phyloP scores from a whole-genome alignment of 2,888 invertebrate genomes.

The Fragum whitleyi region DNA sequence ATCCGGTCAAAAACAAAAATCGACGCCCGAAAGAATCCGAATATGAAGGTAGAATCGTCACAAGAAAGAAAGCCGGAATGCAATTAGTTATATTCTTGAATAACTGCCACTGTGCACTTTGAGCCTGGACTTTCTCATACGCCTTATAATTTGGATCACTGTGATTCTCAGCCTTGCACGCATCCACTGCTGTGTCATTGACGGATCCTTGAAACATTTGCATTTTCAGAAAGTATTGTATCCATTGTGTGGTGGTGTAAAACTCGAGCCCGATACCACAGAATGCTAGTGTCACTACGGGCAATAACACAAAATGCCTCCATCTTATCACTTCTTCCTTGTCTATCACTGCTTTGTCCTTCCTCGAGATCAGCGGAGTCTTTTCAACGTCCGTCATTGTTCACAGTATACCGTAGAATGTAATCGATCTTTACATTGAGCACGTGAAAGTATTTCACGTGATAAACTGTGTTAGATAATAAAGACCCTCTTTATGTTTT shows the following conservation, averaged over 20 bases:
- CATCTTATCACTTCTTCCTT: neutral
- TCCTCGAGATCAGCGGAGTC: slow-evolving; percentile 13
- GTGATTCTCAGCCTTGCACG: slow-evolving; percentile 23
- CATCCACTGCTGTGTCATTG: slow-evolving; percentile 2
- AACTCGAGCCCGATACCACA: slow-evolving; percentile 20
- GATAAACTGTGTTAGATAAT: neutral
- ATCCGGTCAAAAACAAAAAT: slow-evolving; percentile 55
- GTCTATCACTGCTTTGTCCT: neutral
- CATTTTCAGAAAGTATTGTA: slow-evolving; percentile 31
- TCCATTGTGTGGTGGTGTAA: slow-evolving; percentile 40
- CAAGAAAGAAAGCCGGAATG: slow-evolving; percentile 39
- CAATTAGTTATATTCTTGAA: slow-evolving; percentile 35
- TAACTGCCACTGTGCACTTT: slow-evolving; percentile 49
- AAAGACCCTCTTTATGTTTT: neutral
- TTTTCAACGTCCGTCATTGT: slow-evolving; percentile 12
- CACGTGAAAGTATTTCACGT: slow-evolving; percentile 6
- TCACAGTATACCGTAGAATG: neutral
- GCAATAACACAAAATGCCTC: slow-evolving; percentile 21
- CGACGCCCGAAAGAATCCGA: slow-evolving; percentile 65
- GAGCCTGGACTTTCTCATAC: slow-evolving; percentile 36
- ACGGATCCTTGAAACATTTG: neutral
- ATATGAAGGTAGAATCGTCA: slow-evolving; percentile 48
- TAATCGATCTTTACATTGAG: neutral
- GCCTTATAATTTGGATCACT: slow-evolving; percentile 29
- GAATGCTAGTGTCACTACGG: slow-evolving; percentile 12